Conservation (phyloP, 1,140 invertebrate genomes). For the Euura lappo region DNA sequence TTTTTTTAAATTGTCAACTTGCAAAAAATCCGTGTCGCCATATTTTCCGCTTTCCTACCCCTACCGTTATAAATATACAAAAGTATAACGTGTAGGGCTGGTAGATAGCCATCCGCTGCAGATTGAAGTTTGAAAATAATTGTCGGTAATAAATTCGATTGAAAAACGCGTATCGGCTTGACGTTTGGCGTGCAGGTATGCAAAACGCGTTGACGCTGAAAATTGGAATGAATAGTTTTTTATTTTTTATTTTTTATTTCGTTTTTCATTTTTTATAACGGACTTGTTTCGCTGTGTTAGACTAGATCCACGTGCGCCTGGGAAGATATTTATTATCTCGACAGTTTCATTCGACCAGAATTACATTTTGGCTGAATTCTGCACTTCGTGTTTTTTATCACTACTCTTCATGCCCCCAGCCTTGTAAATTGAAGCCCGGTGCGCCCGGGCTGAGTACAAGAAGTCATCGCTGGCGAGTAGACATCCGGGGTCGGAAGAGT, state of each 20-base stretch:
- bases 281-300: neutral
- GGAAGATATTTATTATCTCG: neutral
- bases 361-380: neutral
- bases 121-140: conserved; percentile 3
- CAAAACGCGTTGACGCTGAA: neutral
- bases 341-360: neutral
- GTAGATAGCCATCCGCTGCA: too few species aligned
- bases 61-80: too few species aligned
- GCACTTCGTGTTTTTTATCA: neutral
- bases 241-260: too few species aligned
- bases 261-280: neutral
- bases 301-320: neutral
- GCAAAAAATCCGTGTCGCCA: too few species aligned
- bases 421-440: too few species aligned
- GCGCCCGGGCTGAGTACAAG: too few species aligned
- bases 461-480: too few species aligned
- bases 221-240: neutral
- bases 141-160: neutral
- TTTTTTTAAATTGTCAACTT: too few species aligned
- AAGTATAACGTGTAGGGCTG: too few species aligned
- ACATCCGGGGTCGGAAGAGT: too few species aligned
- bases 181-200: neutral
- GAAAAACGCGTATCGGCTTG: neutral
- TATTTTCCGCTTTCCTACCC: too few species aligned
- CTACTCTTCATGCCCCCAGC: too few species aligned